A percentile compares a stretch with the other conserved stretches of the same genome.
phyloP scores from a whole-genome alignment of 2,888 invertebrate genomes.

The Peribatodes rhomboidaria region DNA sequence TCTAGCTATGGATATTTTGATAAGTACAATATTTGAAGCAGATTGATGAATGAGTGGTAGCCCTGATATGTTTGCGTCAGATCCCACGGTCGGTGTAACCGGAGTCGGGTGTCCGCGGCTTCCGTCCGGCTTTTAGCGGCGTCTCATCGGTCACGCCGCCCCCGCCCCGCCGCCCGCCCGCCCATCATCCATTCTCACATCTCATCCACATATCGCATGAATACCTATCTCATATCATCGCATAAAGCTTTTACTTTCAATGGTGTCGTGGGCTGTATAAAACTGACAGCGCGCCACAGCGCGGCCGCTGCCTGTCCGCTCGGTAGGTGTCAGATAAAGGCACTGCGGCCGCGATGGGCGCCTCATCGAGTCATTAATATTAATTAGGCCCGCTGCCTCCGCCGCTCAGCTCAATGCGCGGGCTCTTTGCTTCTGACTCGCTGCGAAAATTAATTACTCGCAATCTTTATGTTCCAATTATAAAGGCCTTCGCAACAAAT shows the following conservation, averaged over 20 bases:
- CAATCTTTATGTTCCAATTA: conserved; percentile 87
- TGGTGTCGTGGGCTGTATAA: conserved; percentile 41
- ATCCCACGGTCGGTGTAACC: conserved; percentile 84
- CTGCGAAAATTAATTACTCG: conserved; percentile 87
- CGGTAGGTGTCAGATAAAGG: conserved; percentile 71
- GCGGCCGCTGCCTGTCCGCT: conserved; percentile 23
- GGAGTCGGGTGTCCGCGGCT: conserved; percentile 81
- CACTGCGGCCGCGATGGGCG: conserved; percentile 49
- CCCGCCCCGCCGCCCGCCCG: conserved; percentile 47
- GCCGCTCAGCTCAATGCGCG: conserved; percentile 76
- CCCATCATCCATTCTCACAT: conserved; percentile 61
- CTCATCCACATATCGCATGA: conserved; percentile 54
- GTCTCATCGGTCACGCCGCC: conserved; percentile 77
- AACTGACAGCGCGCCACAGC: conserved; percentile 39
- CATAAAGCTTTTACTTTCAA: conserved; percentile 51
- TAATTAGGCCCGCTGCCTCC: conserved; percentile 82
- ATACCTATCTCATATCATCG: conserved; percentile 50
- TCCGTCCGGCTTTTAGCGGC: conserved; percentile 86
- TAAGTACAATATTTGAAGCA: not conserved
- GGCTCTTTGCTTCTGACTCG: conserved; percentile 85
- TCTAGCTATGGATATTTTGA: not conserved
- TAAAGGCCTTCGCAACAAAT: conserved; percentile 87
- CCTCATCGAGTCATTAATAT: conserved; percentile 83
- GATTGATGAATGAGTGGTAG: conserved; percentile 46
- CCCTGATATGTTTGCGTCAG: conserved; percentile 77